These are phyloP conservation scores for Pagrus major DNA, from an alignment of 2,113 vertebrate species.

Conservation along the genomic window DNA sequence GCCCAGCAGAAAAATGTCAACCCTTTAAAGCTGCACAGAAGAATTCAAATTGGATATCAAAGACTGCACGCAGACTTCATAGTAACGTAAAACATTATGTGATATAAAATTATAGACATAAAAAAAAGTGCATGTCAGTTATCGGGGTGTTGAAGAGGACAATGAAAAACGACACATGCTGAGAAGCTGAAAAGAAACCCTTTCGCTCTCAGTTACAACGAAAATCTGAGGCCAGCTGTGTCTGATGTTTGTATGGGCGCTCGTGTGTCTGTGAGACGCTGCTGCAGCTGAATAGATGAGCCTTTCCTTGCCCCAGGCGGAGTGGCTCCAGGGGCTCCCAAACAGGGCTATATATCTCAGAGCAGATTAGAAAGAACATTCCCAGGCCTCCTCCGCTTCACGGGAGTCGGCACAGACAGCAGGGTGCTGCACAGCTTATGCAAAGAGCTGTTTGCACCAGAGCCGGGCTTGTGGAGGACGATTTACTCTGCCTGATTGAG, in stretches of 20 bases:
- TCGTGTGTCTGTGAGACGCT: slow-evolving; percentile 49
- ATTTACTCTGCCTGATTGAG: slow-evolving; percentile 11
- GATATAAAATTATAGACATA: neutral
- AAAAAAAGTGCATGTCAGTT: neutral
- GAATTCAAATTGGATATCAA: neutral
- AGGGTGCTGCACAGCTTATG: slow-evolving; percentile 19
- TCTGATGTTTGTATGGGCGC: slow-evolving; percentile 57
- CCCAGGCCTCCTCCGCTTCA: slow-evolving; percentile 64
- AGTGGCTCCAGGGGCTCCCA: slow-evolving; percentile 36
- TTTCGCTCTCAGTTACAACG: slow-evolving; percentile 44
- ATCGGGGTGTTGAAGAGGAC: neutral
- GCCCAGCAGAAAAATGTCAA: neutral
- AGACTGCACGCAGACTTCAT: neutral
- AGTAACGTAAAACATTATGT: neutral
- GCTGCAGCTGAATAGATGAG: slow-evolving; percentile 38
- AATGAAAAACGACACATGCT: neutral
- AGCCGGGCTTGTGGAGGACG: neutral
- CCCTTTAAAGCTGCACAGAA: neutral
- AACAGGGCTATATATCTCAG: slow-evolving; percentile 56
- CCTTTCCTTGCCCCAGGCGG: slow-evolving; percentile 48
- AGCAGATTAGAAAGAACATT: slow-evolving; percentile 68
- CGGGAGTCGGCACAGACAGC: slow-evolving; percentile 39
- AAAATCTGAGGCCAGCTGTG: slow-evolving; percentile 55
- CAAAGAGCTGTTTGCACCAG: slow-evolving; percentile 9
- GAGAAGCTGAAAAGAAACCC: slow-evolving; percentile 23